phyloP scores from a whole-genome alignment of 2,797 vertebrate species.

The Eulemur mongoz region DNA sequence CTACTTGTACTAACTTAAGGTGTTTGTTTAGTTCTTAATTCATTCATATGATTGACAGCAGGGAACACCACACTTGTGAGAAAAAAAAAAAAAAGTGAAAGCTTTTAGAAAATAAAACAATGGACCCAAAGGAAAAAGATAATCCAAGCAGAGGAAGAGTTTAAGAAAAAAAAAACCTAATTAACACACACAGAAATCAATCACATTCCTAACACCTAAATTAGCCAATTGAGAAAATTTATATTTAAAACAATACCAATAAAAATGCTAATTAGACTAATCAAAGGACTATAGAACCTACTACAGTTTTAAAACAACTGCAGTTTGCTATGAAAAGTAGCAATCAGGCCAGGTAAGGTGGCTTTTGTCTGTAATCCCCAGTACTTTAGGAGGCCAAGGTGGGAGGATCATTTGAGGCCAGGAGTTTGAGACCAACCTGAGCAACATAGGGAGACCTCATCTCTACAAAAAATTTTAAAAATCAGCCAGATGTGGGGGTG shows the following conservation, averaged over 20 bases:
- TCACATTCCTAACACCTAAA: background rate
- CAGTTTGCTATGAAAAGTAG: background rate
- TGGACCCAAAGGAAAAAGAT: background rate
- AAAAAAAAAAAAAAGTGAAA: background rate
- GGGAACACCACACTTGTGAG: background rate
- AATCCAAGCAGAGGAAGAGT: background rate
- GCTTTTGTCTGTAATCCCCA: background rate
- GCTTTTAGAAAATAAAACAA: slow-evolving; percentile 35
- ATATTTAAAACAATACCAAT: slow-evolving; percentile 14
- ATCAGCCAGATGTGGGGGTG: no score
- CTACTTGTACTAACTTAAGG: background rate
- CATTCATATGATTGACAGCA: background rate
- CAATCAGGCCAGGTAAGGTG: background rate
- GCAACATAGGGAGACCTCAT: background rate
- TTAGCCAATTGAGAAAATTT: background rate
- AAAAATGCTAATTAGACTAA: slow-evolving; percentile 18
- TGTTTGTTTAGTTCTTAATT: slow-evolving; percentile 18
- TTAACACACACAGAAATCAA: background rate
- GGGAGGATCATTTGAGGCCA: background rate
- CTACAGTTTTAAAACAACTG: background rate
- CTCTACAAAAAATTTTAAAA: no score
- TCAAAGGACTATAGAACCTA: background rate
- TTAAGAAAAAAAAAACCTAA: background rate
- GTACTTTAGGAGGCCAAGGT: background rate
- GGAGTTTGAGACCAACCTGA: background rate